Conservation (phyloP, 2,888 invertebrate genomes). For the Nomada goodeniana region DNA sequence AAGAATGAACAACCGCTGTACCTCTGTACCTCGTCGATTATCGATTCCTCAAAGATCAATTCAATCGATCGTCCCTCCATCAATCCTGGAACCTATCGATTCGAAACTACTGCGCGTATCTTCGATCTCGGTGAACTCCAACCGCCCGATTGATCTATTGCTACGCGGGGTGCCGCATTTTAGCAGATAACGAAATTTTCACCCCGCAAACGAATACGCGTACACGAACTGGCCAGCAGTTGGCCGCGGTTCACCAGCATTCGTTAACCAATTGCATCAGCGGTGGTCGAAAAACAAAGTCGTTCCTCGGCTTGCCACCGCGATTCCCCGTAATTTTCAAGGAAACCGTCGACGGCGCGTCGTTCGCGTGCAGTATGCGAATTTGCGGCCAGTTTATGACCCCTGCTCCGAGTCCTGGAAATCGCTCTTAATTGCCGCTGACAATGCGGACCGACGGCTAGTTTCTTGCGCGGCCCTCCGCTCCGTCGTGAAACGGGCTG, state of each 20-base stretch:
- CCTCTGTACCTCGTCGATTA: too few species aligned
- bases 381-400: slow-evolving; percentile 14
- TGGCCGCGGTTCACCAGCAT: not conserved
- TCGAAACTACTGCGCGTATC: too few species aligned
- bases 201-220: not conserved
- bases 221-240: not conserved
- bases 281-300: slow-evolving; percentile 8
- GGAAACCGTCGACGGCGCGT: not conserved
- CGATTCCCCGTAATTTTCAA: slow-evolving; percentile 8
- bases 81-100: too few species aligned
- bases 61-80: too few species aligned
- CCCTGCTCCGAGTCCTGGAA: slow-evolving; percentile 2
- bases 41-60: too few species aligned
- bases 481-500: not conserved
- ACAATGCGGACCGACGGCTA: slow-evolving; percentile 9
- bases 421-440: slow-evolving; percentile 31
- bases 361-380: slow-evolving; percentile 12
- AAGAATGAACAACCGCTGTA: too few species aligned
- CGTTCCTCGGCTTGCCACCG: slow-evolving; percentile 8
- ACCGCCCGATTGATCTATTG: too few species aligned
- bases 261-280: not conserved
- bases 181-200: too few species aligned
- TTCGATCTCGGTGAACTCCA: too few species aligned
- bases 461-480: not conserved
- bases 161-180: too few species aligned